phyloP scores from a whole-genome alignment of 2,113 vertebrate species.

The Aldabrachelys gigantea region DNA sequence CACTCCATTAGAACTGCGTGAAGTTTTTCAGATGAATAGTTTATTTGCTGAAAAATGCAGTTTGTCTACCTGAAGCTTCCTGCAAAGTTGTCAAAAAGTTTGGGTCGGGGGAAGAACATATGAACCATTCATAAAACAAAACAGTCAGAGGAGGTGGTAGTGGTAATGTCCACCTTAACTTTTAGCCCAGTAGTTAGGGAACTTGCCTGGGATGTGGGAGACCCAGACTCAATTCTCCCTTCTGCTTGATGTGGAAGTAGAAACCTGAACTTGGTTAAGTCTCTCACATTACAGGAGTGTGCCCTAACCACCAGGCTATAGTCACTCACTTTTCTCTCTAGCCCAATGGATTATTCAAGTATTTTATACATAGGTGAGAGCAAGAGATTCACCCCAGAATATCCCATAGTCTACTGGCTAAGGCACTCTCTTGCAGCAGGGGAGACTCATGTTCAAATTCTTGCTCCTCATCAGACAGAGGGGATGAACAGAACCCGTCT shows the following conservation, averaged over 20 bases:
- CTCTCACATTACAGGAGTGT: background rate
- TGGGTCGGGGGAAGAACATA: background rate
- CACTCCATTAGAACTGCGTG: background rate
- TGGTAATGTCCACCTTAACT: background rate
- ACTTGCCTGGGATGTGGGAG: background rate
- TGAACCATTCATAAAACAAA: background rate
- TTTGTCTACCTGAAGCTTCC: background rate
- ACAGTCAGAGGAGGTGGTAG: background rate
- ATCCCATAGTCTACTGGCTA: background rate
- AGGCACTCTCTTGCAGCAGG: background rate
- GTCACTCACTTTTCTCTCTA: background rate
- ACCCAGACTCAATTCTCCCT: background rate
- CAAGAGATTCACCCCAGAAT: background rate
- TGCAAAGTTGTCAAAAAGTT: background rate
- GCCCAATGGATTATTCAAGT: background rate
- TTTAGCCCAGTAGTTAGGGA: background rate
- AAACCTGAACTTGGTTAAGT: background rate
- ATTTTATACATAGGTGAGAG: background rate
- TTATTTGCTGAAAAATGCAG: background rate
- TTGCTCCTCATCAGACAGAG: background rate
- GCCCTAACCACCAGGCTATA: background rate
- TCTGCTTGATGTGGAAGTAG: background rate
- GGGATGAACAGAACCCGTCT: background rate
- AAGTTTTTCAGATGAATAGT: background rate
- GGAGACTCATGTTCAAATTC: background rate